Conservation (phyloP, 1,140 invertebrate species). For the Anadara kagoshimensis region DNA sequence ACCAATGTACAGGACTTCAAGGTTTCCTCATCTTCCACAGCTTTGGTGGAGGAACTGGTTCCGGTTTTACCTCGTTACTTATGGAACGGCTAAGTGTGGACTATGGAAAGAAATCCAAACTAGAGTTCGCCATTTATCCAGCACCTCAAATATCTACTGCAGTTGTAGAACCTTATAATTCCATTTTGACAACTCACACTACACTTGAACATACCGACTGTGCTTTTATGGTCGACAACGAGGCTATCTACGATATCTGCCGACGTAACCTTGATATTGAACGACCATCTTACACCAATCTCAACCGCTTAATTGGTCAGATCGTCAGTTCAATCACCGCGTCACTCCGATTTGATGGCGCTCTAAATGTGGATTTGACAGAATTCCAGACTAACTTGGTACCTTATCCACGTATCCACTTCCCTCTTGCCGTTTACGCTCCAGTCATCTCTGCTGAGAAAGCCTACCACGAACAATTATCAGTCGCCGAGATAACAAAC, state of each 20-base stretch:
- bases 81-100: constrained; percentile 92
- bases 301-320: too few relatives aligned
- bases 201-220: constrained; percentile 74
- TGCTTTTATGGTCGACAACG: constrained; percentile 84
- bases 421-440: too few relatives aligned
- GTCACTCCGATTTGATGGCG: too few relatives aligned
- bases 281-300: too few relatives aligned
- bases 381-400: too few relatives aligned
- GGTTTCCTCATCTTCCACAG: constrained; percentile 91
- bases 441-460: too few relatives aligned
- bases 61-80: constrained; percentile 89
- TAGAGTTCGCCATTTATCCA: constrained; percentile 74
- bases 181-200: constrained; percentile 70
- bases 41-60: constrained; percentile 80
- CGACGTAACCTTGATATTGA: constrained; percentile 90
- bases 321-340: too few relatives aligned
- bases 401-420: too few relatives aligned
- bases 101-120: constrained; percentile 78
- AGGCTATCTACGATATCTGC: constrained; percentile 90
- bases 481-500: too few relatives aligned
- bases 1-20: constrained; percentile 89
- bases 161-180: constrained; percentile 63
- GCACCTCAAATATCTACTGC: constrained; percentile 77
- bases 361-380: too few relatives aligned
- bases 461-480: too few relatives aligned